Conservation (phyloP, 2,888 invertebrate species). For the Tromatobia lineatoria region DNA sequence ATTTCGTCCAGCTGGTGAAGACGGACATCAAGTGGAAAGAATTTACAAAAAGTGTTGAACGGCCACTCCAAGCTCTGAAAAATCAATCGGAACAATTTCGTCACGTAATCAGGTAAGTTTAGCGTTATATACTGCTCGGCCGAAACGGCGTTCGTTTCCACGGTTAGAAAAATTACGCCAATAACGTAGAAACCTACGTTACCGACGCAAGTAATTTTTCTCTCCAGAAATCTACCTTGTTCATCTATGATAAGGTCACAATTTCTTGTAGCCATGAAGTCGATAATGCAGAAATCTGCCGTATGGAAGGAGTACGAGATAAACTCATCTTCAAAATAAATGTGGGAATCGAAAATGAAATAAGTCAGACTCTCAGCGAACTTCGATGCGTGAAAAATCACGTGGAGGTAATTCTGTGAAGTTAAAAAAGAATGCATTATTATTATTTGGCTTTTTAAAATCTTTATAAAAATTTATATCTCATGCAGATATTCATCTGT, state of each 20-base stretch:
- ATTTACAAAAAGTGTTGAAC: slow-evolving; percentile 56
- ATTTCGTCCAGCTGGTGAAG: slow-evolving; percentile 74
- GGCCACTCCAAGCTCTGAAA: slow-evolving; percentile 71
- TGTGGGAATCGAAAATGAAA: slow-evolving; percentile 77
- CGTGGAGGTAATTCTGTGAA: slow-evolving; percentile 73
- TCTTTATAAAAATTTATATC: no score
- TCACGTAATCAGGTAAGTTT: slow-evolving; percentile 73
- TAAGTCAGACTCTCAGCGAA: slow-evolving; percentile 69
- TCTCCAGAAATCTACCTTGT: neutral
- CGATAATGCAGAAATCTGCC: slow-evolving; percentile 75
- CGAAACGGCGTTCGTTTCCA: slow-evolving; percentile 6
- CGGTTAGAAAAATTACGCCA: neutral
- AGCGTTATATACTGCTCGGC: neutral
- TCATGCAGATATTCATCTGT: no score
- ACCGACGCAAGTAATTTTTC: neutral
- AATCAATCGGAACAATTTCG: slow-evolving; percentile 79
- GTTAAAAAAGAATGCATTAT: neutral
- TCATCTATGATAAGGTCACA: slow-evolving; percentile 62
- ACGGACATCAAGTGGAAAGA: slow-evolving; percentile 74
- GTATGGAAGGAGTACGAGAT: slow-evolving; percentile 71
- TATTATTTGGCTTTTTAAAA: neutral
- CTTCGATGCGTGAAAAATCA: slow-evolving; percentile 71
- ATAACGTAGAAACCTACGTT: neutral
- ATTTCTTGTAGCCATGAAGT: slow-evolving; percentile 74
- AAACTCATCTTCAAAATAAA: slow-evolving; percentile 78